Evolutionary conservation across 2,113 vertebrate genomes (phyloP), one percentile per base, ranked within the genome.

Genomic region (Sander lucioperca): DNA sequence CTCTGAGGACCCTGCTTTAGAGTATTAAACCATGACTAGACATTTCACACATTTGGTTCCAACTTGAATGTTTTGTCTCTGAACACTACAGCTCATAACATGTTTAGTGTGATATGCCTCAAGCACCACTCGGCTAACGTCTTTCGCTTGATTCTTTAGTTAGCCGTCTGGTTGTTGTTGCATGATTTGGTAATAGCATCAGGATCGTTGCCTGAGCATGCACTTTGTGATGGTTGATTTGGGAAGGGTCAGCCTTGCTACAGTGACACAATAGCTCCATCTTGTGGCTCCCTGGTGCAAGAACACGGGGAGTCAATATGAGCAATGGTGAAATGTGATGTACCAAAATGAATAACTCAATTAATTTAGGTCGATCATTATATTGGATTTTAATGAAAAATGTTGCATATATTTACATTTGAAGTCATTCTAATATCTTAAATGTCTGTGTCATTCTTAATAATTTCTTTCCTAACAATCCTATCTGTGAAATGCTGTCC

Each of bases 271-370:
- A 51, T 18, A 25, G 65, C 79, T 0, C 85, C 83, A 43, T 62
- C 86, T 36, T 53, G 83, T 90, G 90, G 77, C 33, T 3, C 3
- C 16, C 1, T 13, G 1, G 2, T 75, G 23, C 21, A 83, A n/a
- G 4, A 18, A 56, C 43, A 36, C 0, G 0, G 1, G 11, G 15
- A 19, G 7, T 53, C 27, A 11, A 13, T 25, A 53, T 0, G 6
- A 54, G 7, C 25, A 15, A 3, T 50, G 36, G 6, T n/a, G 3
- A 57, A 36, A 25, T 25, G 27, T 18, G 3, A 4, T 19, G 6
- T 4, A 23, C 0, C 18, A 39, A 39, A 39, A 39, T 9, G 2
- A 39, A 10, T 10, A 10, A 39, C 39, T 39, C 39, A 39, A 10
- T 39, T 10, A 39, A 39, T 39, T 39, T 39, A 39, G 8, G 39